Conservation (phyloP, 2,797 vertebrate genomes). For the Alauda arvensis region DNA sequence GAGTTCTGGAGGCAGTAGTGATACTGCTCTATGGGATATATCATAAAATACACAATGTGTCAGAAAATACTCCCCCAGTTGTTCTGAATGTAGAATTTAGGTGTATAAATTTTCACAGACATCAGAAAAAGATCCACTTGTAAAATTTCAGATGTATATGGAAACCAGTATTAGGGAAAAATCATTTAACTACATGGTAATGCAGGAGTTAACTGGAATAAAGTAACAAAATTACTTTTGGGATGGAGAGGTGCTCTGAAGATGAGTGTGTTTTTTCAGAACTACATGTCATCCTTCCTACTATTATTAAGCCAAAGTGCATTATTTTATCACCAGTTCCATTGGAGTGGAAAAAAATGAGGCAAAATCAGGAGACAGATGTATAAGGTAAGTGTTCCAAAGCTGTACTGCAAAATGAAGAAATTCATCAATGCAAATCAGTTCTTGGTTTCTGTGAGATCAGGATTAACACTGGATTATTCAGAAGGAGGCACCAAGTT, state of each 20-base stretch:
- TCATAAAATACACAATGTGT: neutral
- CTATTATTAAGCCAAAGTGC: neutral
- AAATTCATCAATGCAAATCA: constrained; percentile 25
- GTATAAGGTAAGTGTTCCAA: neutral
- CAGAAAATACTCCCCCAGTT: neutral
- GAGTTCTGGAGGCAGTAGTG: neutral
- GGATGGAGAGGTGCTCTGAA: neutral
- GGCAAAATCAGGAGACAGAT: neutral
- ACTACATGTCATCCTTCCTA: neutral
- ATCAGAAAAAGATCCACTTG: neutral
- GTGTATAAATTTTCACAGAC: neutral
- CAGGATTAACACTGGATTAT: constrained; percentile 23
- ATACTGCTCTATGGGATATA: neutral
- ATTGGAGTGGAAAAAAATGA: neutral
- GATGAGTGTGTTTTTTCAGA: neutral
- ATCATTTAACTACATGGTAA: neutral
- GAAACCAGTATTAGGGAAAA: neutral
- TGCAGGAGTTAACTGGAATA: neutral
- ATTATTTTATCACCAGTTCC: neutral
- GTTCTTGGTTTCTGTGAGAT: constrained; percentile 25
- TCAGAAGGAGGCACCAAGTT: constrained; percentile 4
- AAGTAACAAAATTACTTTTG: neutral
- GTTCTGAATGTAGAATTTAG: neutral
- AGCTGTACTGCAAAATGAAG: neutral
- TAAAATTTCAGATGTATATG: neutral